Conservation (phyloP, 2,888 invertebrate genomes). For the Heliconius sara region DNA sequence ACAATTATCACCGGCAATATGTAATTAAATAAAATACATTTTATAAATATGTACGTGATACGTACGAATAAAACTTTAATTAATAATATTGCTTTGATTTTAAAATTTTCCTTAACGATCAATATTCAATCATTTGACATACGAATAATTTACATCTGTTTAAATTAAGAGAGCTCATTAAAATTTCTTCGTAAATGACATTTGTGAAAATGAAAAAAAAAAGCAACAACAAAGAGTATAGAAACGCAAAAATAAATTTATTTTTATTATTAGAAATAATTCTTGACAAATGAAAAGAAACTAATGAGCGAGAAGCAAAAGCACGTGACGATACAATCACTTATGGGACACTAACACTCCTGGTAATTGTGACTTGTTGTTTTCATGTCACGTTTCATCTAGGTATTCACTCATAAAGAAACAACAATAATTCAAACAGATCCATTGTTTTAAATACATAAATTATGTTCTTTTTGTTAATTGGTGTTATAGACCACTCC, state of each 20-base stretch:
- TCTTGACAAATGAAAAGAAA: not conserved
- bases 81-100: slow-evolving; percentile 3
- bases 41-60: slow-evolving; percentile 23
- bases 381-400: slow-evolving; percentile 37
- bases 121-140: slow-evolving; percentile 11
- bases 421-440: slow-evolving; percentile 29
- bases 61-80: slow-evolving; percentile 18
- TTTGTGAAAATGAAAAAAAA: not conserved
- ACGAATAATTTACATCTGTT: not conserved
- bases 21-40: slow-evolving; percentile 48
- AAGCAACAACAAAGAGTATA: not conserved
- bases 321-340: slow-evolving; percentile 13
- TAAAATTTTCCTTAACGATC: slow-evolving; percentile 14
- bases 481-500: not conserved
- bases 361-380: slow-evolving; percentile 29
- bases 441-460: slow-evolving; percentile 11
- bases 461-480: slow-evolving; percentile 21
- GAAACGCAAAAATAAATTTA: not conserved
- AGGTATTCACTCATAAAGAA: slow-evolving; percentile 13
- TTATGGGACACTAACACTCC: not conserved
- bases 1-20: slow-evolving; percentile 59
- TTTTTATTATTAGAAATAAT: not conserved
- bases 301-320: not conserved
- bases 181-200: not conserved
- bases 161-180: not conserved